These are phyloP conservation scores for Isurus oxyrinchus DNA, from an alignment of 2,113 vertebrate species.

Conservation along the genomic window DNA sequence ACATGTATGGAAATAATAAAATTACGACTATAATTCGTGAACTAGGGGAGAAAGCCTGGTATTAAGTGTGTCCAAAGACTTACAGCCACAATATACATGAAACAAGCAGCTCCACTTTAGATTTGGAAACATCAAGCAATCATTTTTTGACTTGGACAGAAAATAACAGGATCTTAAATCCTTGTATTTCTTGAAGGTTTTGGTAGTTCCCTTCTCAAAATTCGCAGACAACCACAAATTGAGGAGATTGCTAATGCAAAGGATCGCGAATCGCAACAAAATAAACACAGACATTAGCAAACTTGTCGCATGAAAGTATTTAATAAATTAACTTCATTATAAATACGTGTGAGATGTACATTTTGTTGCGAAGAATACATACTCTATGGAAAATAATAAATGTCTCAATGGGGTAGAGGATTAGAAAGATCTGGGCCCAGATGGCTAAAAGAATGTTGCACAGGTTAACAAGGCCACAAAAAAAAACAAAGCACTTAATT, in stretches of 20 bases:
- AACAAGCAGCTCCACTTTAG: background rate
- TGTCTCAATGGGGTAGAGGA: background rate
- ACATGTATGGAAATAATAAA: slow-evolving; percentile 33
- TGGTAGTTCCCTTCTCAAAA: background rate
- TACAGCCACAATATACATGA: background rate
- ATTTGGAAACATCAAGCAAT: background rate
- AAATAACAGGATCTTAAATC: slow-evolving; percentile 11
- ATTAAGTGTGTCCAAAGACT: background rate
- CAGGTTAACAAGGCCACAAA: background rate
- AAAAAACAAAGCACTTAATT: background rate
- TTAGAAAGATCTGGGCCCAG: background rate
- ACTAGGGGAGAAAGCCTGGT: background rate
- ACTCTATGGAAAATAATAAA: background rate
- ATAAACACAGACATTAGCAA: background rate
- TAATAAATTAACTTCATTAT: background rate
- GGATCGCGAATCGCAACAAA: background rate
- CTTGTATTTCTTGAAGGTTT: background rate
- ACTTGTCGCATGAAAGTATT: background rate
- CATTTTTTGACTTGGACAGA: background rate
- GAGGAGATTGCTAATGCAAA: background rate
- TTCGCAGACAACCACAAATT: background rate
- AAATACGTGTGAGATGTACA: background rate
- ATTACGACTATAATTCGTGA: background rate
- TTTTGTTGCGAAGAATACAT: background rate
- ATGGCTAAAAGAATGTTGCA: background rate